Conservation (phyloP, 2,888 invertebrate species). For the Rhingia rostrata region DNA sequence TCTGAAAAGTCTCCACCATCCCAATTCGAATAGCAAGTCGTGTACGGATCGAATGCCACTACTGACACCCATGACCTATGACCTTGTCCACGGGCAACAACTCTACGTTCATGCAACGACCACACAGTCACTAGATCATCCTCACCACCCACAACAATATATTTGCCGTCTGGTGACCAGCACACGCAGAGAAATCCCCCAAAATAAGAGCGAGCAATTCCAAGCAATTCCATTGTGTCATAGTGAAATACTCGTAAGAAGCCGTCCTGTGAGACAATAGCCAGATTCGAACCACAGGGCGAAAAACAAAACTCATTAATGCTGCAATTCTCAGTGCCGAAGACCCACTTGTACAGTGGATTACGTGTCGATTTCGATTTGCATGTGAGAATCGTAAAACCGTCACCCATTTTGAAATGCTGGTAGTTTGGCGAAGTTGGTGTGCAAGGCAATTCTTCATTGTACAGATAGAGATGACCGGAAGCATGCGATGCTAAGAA, state of each 20-base stretch:
- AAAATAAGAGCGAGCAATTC: constrained; percentile 97
- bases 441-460: constrained; percentile 96
- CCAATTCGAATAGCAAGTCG: constrained; percentile 88
- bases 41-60: constrained; percentile 96
- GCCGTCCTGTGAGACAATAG: constrained; percentile 97
- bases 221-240: constrained; percentile 97
- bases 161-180: constrained; percentile 98
- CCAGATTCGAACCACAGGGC: constrained; percentile 95
- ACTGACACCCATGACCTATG: constrained; percentile 99
- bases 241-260: constrained; percentile 98
- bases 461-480: constrained; percentile 98
- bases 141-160: constrained; percentile 98
- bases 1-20: constrained; percentile 85
- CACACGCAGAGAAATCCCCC: constrained; percentile 98
- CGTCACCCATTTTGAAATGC: constrained; percentile 96
- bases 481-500: constrained; percentile 97
- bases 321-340: constrained; percentile 90
- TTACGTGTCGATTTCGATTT: constrained; percentile 98
- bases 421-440: constrained; percentile 96
- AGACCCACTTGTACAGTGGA: constrained; percentile 95
- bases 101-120: constrained; percentile 95
- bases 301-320: constrained; percentile 99
- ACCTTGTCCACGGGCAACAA: constrained; percentile 98
- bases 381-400: constrained; percentile 96
- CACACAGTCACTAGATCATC: constrained; percentile 99